phyloP scores from a whole-genome alignment of 2,113 vertebrate species.

The Labrus mixtus region DNA sequence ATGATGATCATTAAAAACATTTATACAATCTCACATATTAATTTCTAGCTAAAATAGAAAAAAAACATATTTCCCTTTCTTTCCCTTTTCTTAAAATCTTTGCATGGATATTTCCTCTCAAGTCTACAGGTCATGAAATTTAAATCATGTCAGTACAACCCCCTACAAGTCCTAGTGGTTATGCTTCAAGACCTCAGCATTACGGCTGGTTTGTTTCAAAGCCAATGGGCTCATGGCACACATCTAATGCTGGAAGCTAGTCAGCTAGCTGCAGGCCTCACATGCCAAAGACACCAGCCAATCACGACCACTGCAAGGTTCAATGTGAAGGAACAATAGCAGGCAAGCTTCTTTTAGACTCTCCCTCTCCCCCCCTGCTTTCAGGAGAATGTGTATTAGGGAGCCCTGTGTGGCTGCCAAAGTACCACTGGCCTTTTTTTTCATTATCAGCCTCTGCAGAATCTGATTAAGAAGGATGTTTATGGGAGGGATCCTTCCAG shows the following conservation, averaged over 20 bases:
- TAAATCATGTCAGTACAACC: conserved; percentile 14
- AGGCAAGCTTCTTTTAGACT: conserved; percentile 33
- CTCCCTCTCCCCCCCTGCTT: conserved; percentile 39
- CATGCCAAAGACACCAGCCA: conserved; percentile 44
- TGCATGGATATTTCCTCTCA: no score
- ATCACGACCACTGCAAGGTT: conserved; percentile 38
- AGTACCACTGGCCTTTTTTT: conserved; percentile 21
- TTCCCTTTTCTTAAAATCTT: no score
- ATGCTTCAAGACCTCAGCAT: conserved; percentile 21
- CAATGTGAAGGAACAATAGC: conserved; percentile 50
- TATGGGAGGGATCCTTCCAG: conserved; percentile 26
- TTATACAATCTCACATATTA: no score
- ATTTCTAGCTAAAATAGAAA: no score
- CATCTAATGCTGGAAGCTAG: conserved; percentile 50
- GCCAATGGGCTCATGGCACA: conserved; percentile 45
- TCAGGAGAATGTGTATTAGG: conserved; percentile 35
- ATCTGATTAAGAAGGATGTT: conserved; percentile 61
- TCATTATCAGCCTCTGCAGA: conserved; percentile 51
- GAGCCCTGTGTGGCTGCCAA: conserved; percentile 49
- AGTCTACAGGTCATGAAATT: conserved; percentile 21
- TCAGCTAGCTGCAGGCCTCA: conserved; percentile 41
- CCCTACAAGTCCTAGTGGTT: conserved; percentile 4
- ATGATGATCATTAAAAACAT: no score
- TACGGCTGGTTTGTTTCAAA: conserved; percentile 19
- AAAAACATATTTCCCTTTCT: no score